Base-by-base conservation (phyloP, 64 coral and sea anemone species). In the Acropora tenuis region DNA sequence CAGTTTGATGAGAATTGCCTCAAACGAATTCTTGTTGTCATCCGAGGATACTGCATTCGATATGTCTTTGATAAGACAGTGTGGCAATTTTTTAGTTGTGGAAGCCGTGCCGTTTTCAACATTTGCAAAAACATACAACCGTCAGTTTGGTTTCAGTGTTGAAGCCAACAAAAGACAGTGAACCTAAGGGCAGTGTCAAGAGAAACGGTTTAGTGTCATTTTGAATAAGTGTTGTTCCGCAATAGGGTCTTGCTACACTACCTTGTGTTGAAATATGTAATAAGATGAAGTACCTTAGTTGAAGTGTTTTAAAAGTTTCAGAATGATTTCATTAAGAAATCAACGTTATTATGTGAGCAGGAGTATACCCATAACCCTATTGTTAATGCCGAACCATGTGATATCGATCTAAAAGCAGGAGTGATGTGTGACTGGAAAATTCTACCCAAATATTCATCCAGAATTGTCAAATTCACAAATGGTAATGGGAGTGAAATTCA, bases 1-100 rank as follows among this genome's bases (percentile, higher is more conserved):
- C 68, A 71, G 68, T 71, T 71, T 71, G 68, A 71, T 71, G 68
- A 71, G 19, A 71, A 71, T 71, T 71, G 18, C 68, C 68, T 71
- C 19, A 63, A 63, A 63, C 11, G 59, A 63, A 63, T 63, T 63
- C 59, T 63, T 63, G 6, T 63, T 71, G 68, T 20, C 68, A 71
- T 71, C 68, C 68, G 68, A 71, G 68, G 68, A 71, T 71, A 71
- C 68, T 30, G 19, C 68, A n/a, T 71, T 71, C 18, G 1, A 71
- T 19, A 71, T 71, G 68, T 71, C 68, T 71, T 71, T 71, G 68
- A 71, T 71, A 71, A 71, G 68, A 71, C 68, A 71, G 68, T 71
- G 68, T 71, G 68, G 67, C 67, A 71, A 71, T 71, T 71, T 71
- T 71, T n/a, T 71, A 71, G 67, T 71, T 3, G 18, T 71, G 67